Percentiles rank a stretch among this genome's conserved stretches.
Conservation (phyloP, 1,140 invertebrate species). For the Coptotermes formosanus region DNA sequence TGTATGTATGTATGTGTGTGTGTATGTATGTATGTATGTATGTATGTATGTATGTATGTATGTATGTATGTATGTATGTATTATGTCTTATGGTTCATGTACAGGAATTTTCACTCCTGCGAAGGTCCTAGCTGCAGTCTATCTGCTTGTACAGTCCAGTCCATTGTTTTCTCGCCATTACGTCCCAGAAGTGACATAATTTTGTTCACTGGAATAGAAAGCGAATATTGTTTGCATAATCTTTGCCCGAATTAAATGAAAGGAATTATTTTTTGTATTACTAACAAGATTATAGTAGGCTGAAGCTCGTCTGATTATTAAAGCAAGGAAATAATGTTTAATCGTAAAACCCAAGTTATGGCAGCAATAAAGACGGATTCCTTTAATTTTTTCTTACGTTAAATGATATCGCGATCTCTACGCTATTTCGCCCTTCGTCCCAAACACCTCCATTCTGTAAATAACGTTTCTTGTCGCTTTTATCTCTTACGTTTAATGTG, state of each 20-base stretch:
- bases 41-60: too few relatives aligned
- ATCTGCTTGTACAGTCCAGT: not conserved
- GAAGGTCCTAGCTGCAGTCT: not conserved
- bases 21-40: too few relatives aligned
- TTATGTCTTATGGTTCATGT: too few relatives aligned
- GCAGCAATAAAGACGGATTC: not conserved
- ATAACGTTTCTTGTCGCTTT: not conserved
- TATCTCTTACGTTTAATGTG: not conserved
- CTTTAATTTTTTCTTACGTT: not conserved
- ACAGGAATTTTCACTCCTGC: too few relatives aligned
- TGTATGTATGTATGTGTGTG: too few relatives aligned
- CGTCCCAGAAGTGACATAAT: not conserved
- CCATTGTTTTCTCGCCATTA: not conserved
- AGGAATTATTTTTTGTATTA: not conserved
- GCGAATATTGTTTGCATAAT: conserved; percentile 14
- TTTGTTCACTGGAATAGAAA: not conserved
- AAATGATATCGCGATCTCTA: not conserved
- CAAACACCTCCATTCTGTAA: not conserved
- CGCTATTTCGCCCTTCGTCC: too few relatives aligned
- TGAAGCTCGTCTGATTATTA: not conserved
- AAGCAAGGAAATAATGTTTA: not conserved
- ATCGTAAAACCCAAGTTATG: not conserved
- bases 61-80: too few relatives aligned
- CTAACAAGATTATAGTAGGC: not conserved
- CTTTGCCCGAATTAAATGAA: not conserved